phyloP scores from a whole-genome alignment of 1,140 invertebrate species.

The Lasaia peninsularis region DNA sequence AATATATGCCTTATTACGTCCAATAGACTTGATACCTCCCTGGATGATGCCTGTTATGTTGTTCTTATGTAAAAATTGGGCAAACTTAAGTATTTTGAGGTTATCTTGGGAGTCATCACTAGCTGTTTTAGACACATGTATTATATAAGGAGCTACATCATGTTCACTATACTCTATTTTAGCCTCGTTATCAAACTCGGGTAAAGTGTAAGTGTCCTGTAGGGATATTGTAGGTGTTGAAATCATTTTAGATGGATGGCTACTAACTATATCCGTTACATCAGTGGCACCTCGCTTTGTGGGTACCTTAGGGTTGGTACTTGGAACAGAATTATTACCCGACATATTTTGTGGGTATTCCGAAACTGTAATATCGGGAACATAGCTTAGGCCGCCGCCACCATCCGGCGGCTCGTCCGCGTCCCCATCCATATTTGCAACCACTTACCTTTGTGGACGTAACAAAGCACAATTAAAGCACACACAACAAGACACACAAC shows the following conservation, averaged over 20 bases:
- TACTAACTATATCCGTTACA: no score
- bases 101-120: neutral
- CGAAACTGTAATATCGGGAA: no score
- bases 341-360: no score
- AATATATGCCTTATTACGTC: neutral
- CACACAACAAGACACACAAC: no score
- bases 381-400: no score
- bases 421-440: no score
- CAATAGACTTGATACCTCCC: neutral
- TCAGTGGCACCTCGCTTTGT: no score
- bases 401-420: no score
- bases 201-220: neutral
- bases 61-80: neutral
- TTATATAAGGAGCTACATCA: neutral
- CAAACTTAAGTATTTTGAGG: neutral
- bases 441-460: no score
- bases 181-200: neutral
- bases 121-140: neutral
- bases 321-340: no score
- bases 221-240: neutral
- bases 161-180: neutral
- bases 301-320: no score
- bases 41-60: neutral
- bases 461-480: no score
- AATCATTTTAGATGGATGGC: neutral